phyloP scores from a whole-genome alignment of 2,888 invertebrate genomes.

The Cepaea hortensis region DNA sequence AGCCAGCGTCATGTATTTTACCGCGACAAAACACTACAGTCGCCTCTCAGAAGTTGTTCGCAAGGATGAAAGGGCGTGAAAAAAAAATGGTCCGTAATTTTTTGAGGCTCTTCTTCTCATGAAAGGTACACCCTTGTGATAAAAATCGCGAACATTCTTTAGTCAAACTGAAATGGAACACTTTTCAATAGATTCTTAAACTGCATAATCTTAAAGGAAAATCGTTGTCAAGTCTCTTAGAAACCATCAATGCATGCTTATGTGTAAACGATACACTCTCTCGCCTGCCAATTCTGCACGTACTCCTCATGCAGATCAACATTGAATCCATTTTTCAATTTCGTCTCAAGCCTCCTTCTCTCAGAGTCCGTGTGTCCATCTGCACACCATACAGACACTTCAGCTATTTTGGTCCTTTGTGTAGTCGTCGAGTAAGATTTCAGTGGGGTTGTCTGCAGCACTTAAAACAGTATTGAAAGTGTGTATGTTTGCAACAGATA shows the following conservation, averaged over 20 bases:
- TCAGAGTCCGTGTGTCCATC: too few species aligned
- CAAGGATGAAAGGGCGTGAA: background rate
- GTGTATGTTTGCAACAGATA: background rate
- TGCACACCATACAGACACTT: background rate
- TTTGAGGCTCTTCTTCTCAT: background rate
- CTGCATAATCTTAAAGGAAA: constrained; percentile 2
- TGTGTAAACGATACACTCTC: constrained; percentile 12
- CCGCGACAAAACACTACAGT: background rate
- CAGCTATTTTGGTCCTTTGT: constrained; percentile 10
- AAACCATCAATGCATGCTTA: constrained; percentile 6
- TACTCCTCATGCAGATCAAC: background rate
- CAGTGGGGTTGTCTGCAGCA: background rate
- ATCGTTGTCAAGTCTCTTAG: background rate
- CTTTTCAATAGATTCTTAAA: background rate
- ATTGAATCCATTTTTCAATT: background rate
- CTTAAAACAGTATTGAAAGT: background rate
- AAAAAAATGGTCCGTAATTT: background rate
- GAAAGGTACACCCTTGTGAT: background rate
- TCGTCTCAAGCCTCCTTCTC: constrained; percentile 2
- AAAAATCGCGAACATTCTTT: background rate
- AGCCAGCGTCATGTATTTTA: background rate
- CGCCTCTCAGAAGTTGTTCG: background rate
- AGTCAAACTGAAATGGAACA: background rate
- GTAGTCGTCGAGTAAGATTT: background rate
- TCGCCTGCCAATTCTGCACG: background rate